Evolutionary conservation across 2,797 vertebrate species (phyloP).

Genomic region (Borostomias antarcticus): DNA sequence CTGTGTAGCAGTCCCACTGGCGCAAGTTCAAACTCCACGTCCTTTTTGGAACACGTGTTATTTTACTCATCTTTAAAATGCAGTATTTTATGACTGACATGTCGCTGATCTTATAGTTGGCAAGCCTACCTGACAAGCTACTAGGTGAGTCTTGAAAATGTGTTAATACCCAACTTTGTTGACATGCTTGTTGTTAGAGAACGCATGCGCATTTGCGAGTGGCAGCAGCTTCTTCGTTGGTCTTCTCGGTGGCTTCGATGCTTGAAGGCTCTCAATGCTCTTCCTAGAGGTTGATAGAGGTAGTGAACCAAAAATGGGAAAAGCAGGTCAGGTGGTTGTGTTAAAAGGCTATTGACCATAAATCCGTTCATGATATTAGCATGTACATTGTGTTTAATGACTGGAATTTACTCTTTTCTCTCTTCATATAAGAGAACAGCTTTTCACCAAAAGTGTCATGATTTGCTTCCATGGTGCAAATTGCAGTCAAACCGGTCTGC

Average conservation of each 20-base stretch:
- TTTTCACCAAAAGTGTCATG: too few relatives aligned
- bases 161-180: not conserved
- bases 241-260: not conserved
- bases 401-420: too few relatives aligned
- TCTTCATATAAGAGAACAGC: too few relatives aligned
- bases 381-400: too few relatives aligned
- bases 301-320: not conserved
- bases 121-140: not conserved
- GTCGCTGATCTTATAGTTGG: not conserved
- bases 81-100: not conserved
- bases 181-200: not conserved
- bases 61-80: conserved; percentile 28
- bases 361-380: too few relatives aligned
- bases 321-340: not conserved
- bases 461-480: too few relatives aligned
- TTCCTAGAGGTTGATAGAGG: not conserved
- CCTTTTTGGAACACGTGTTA: conserved; percentile 23
- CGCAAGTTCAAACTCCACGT: not conserved
- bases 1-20: conserved; percentile 8
- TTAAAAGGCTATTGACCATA: too few relatives aligned
- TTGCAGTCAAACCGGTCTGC: conserved; percentile 60
- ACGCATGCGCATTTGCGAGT: not conserved
- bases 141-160: not conserved
- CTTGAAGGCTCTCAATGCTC: not conserved
- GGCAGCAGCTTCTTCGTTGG: not conserved